Base-by-base conservation (phyloP, 35 echinoderm and acorn worm genomes). In the Ophiothrix spiculata region DNA sequence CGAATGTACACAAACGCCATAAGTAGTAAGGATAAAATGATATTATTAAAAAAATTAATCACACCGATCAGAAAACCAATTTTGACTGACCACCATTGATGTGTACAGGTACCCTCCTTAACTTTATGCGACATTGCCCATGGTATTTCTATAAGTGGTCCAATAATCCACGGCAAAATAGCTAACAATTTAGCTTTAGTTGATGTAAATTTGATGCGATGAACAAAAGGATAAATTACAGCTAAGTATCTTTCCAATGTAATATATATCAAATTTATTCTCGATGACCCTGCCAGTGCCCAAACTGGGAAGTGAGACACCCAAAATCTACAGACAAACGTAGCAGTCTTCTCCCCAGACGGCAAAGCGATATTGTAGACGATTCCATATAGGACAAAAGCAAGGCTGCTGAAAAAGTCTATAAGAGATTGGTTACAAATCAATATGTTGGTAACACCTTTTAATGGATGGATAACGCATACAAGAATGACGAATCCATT, bases 341-440 rank as follows among this genome's bases (percentile, higher is more conserved):
- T 39, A 4, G 84, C 85, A 28, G 34, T 39, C 35, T 46, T 1
- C 19, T 37, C 13, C 11, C 75, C 25, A 21, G 25, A 1, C 11
- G 90, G 85, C 31, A 83, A 40, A 0, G 82, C 56, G 36, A 82
- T 10, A 69, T 69, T 15, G 3, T 25, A 69, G 33, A 91, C 32
- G 14, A 91, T 85, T 69, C 76, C 87, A 38, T 91, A 69, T 8
- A 81, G 39, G 39, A 95, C 86, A 81, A 91, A 91, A 39, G 91
- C 36, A 17, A 95, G n/a, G 39, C 93, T 95, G 78, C 85, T 95
- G 25, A 83, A 84, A 31, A 95, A 87, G 75, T 97, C 94, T 13
- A 97, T 90, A 23, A 92, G 41, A 40, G 93, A 95, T 75, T 95
- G 93, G 41, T 95, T 95, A 16, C 83, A 77, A 29, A 95, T 87